A percentile compares a stretch with the other conserved stretches of the same genome.
These are phyloP conservation scores for Heliocidaris erythrogramma DNA, from an alignment of 35 echinoderm and acorn worm species.

Conservation along the genomic window DNA sequence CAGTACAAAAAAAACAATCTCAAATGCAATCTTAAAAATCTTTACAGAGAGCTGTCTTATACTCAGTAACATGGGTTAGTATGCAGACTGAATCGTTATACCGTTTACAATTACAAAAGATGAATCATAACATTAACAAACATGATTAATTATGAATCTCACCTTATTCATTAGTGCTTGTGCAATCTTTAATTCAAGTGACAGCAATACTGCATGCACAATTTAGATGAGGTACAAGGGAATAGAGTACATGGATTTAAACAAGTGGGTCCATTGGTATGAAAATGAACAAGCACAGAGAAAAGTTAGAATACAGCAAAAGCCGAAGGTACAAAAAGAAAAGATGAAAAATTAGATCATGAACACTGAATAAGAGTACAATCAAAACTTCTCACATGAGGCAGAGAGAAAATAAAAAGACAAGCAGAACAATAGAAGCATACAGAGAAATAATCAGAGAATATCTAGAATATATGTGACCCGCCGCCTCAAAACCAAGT, in stretches of 20 bases:
- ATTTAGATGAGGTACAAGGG: neutral
- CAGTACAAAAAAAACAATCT: no score
- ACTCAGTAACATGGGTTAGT: no score
- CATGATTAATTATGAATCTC: neutral
- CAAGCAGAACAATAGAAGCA: neutral
- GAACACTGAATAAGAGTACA: neutral
- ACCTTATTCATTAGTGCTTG: conserved; percentile 98
- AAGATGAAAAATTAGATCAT: neutral
- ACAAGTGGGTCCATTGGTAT: neutral
- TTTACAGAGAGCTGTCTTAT: no score
- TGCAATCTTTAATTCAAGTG: conserved; percentile 86
- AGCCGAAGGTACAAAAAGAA: neutral
- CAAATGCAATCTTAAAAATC: no score
- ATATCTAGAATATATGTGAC: no score
- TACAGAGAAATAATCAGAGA: neutral
- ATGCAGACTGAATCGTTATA: no score
- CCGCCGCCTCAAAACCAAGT: no score
- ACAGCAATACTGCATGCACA: conserved; percentile 81
- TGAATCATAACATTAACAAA: neutral
- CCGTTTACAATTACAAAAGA: neutral
- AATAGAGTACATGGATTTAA: neutral
- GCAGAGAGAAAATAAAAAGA: neutral
- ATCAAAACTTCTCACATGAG: neutral
- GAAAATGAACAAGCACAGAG: neutral
- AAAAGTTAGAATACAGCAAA: neutral